These are phyloP conservation scores for Pachycephus smyrnensis DNA, from an alignment of 2,888 invertebrate genomes.

Conservation along the genomic window DNA sequence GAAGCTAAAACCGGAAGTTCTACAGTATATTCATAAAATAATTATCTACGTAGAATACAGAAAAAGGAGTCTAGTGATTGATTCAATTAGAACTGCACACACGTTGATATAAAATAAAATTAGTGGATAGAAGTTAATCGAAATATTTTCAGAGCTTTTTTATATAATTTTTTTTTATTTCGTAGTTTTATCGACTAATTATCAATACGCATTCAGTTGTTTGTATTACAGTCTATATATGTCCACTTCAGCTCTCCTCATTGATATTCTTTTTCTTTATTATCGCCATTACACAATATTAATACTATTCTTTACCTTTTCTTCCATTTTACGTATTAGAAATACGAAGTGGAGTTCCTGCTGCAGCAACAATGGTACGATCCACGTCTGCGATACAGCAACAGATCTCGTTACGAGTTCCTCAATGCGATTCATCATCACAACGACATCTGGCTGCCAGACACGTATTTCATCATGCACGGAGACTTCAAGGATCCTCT, in stretches of 20 bases:
- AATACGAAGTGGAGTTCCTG: slow-evolving; percentile 96
- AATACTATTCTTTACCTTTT: not conserved
- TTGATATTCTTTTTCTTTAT: not conserved
- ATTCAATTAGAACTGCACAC: not conserved
- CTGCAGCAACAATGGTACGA: slow-evolving; percentile 95
- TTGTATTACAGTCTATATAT: not conserved
- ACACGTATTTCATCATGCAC: slow-evolving; percentile 96
- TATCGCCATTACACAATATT: not conserved
- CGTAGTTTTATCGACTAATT: not conserved
- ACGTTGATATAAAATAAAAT: not conserved
- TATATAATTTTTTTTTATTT: not conserved
- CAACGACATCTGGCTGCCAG: slow-evolving; percentile 92
- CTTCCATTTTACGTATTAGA: slow-evolving; percentile 69
- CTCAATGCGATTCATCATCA: slow-evolving; percentile 94
- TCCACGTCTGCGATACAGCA: slow-evolving; percentile 88
- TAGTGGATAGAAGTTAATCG: not conserved
- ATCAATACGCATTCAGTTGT: not conserved
- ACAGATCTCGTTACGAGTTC: slow-evolving; percentile 88
- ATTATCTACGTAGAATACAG: not conserved
- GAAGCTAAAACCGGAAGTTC: not conserved
- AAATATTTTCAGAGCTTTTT: not conserved
- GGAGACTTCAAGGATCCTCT: slow-evolving; percentile 96
- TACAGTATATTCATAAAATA: not conserved
- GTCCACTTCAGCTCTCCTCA: not conserved
- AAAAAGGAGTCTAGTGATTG: not conserved